Evolutionary conservation across 2,797 vertebrate genomes (phyloP).

Genomic region (Coilia nasus): DNA sequence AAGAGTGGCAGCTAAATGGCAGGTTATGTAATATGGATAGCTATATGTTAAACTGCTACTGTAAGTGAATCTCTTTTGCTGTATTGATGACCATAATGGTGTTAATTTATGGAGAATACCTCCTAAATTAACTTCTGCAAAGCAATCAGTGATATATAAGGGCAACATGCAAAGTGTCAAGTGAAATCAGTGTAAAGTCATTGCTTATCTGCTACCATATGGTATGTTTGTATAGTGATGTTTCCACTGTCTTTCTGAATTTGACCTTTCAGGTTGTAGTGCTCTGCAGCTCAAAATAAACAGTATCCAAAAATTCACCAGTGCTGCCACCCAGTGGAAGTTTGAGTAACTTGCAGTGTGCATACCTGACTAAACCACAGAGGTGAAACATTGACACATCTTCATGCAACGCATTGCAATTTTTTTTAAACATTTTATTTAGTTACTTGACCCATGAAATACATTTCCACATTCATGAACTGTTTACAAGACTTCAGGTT

Average conservation of each 20-base stretch:
- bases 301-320: not conserved
- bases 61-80: not conserved
- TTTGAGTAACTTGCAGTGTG: not conserved
- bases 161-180: too few species aligned
- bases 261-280: not conserved
- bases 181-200: not conserved
- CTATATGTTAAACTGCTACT: not conserved
- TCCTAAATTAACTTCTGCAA: not conserved
- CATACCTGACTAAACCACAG: not conserved
- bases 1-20: too few species aligned
- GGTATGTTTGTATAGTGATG: not conserved
- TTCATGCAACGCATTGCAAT: not conserved
- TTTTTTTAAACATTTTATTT: not conserved
- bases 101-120: not conserved
- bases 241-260: not conserved
- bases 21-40: too few species aligned
- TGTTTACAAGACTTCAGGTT: conserved; percentile 79
- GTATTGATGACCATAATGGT: not conserved
- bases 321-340: not conserved
- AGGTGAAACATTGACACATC: not conserved
- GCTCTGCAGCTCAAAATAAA: not conserved
- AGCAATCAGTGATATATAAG: not conserved
- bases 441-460: not conserved
- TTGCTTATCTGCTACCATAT: not conserved
- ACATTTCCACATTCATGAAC: conserved; percentile 65